A percentile compares a stretch with the other conserved stretches of the same genome.
Evolutionary conservation across 1,140 invertebrate genomes (phyloP).

Genomic region (Sminthurinus signatus): DNA sequence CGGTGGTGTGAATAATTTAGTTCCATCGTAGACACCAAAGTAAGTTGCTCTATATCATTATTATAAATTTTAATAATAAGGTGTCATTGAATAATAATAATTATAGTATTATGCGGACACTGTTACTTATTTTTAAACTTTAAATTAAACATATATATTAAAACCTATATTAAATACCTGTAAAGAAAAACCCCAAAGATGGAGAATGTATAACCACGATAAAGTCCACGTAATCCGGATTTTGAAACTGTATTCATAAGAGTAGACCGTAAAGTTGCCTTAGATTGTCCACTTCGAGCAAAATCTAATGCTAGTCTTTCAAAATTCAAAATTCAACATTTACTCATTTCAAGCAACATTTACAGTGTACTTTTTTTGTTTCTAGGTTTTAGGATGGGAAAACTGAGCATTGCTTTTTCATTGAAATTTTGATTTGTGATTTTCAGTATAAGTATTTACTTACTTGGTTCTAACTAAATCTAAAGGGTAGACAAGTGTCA

Average conservation of each 20-base stretch:
- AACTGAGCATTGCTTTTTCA: not conserved
- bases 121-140: not conserved
- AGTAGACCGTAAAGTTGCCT: not conserved
- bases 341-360: not conserved
- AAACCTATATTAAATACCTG: constrained; percentile 14
- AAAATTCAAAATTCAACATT: not conserved
- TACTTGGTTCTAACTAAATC: constrained; percentile 35
- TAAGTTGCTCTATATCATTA: constrained; percentile 22
- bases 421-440: no score
- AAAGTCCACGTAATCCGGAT: constrained; percentile 23
- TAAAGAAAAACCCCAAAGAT: constrained; percentile 34
- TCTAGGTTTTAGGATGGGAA: not conserved
- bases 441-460: no score
- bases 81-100: no score
- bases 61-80: no score
- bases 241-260: constrained; percentile 12
- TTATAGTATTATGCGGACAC: no score
- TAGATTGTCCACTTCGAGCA: not conserved
- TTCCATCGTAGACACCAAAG: constrained; percentile 32
- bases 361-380: not conserved
- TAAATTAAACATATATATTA: not conserved
- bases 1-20: not conserved
- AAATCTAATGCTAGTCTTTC: not conserved
- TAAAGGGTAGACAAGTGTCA: constrained; percentile 34
- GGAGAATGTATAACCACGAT: constrained; percentile 31